Percentiles rank a stretch among this genome's conserved stretches.
Conservation (phyloP, 2,888 invertebrate genomes). For the Chromoteleia sp. region DNA sequence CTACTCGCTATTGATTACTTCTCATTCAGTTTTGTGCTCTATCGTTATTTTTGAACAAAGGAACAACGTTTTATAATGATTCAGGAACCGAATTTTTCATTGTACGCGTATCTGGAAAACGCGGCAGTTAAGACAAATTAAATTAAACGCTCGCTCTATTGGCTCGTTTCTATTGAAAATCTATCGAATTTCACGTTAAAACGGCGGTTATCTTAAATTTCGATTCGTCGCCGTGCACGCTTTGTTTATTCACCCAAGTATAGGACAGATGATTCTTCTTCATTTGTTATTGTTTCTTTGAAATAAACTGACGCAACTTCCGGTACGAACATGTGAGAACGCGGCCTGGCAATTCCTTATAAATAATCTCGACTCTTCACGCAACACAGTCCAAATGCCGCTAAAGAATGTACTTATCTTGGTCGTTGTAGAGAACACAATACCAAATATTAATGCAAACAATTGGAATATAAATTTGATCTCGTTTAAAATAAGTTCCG, state of each 20-base stretch:
- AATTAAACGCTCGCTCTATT: slow-evolving; percentile 7
- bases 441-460: neutral
- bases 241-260: slow-evolving; percentile 16
- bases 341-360: slow-evolving; percentile 28
- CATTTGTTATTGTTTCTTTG: slow-evolving; percentile 41
- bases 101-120: neutral
- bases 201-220: slow-evolving; percentile 27
- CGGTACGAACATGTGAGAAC: slow-evolving; percentile 30
- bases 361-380: slow-evolving; percentile 36
- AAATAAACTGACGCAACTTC: slow-evolving; percentile 50
- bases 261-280: slow-evolving; percentile 30
- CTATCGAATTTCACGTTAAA: slow-evolving; percentile 31
- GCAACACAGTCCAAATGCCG: slow-evolving; percentile 6
- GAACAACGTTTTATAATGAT: slow-evolving; percentile 4
- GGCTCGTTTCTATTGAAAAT: slow-evolving; percentile 2
- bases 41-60: slow-evolving; percentile 21
- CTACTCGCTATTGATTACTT: slow-evolving; percentile 71
- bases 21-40: slow-evolving; percentile 37
- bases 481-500: neutral
- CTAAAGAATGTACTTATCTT: slow-evolving; percentile 26
- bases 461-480: neutral
- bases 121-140: neutral
- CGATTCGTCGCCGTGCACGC: neutral
- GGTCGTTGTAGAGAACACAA: neutral
- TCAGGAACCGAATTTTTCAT: neutral